These are phyloP conservation scores for Zele albiditarsus DNA, from an alignment of 2,888 invertebrate genomes.

Conservation along the genomic window DNA sequence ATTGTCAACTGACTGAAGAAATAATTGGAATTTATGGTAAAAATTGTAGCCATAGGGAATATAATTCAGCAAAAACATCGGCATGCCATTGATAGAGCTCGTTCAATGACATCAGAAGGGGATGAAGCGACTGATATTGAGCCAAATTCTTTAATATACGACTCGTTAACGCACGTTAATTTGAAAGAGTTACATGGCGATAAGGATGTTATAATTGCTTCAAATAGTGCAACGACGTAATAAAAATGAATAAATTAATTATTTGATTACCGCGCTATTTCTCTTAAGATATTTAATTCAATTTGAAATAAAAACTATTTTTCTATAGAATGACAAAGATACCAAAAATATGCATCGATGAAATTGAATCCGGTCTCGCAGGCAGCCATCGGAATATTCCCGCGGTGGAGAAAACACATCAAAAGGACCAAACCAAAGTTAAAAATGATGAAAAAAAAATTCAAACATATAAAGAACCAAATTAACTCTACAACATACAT, in stretches of 20 bases:
- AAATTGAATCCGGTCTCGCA: conserved; percentile 10
- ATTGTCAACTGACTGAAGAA: too few species aligned
- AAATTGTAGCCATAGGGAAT: conserved; percentile 33
- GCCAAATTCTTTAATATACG: conserved; percentile 57
- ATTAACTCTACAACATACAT: too few species aligned
- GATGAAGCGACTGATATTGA: conserved; percentile 60
- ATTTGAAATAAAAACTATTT: neutral
- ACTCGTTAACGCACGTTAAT: conserved; percentile 43
- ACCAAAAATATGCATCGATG: conserved; percentile 49
- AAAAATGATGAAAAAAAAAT: neutral
- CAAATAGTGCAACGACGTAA: neutral
- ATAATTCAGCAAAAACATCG: conserved; percentile 47
- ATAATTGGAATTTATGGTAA: conserved; percentile 3
- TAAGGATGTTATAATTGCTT: neutral
- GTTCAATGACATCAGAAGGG: conserved; percentile 61
- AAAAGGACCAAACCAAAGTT: neutral
- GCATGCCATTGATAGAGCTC: conserved; percentile 53
- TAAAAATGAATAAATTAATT: neutral
- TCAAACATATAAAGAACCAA: too few species aligned
- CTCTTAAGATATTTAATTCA: neutral
- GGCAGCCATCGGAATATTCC: neutral
- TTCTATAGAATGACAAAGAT: conserved; percentile 40
- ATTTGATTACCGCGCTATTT: neutral
- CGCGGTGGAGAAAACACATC: neutral
- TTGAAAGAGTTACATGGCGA: conserved; percentile 8